Percentiles rank a stretch among this genome's conserved stretches.
Evolutionary conservation across 1,140 invertebrate genomes (phyloP).

Genomic region (Araneus ventricosus): DNA sequence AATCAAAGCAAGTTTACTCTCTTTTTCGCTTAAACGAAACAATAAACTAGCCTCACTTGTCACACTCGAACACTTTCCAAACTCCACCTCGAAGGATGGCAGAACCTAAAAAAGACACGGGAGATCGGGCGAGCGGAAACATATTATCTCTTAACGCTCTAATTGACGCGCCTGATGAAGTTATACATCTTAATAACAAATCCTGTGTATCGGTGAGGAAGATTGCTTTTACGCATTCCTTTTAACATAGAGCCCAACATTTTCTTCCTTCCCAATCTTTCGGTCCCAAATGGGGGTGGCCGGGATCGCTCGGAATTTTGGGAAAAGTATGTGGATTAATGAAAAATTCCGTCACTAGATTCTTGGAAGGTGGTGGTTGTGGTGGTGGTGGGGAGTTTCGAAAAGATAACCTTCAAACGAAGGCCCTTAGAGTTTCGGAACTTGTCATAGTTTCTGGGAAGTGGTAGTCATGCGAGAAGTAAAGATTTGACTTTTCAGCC

Average conservation of each 20-base stretch:
- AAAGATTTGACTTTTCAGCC: background rate
- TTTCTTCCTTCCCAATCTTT: background rate
- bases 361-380: background rate
- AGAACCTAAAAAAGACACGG: background rate
- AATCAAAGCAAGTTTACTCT: background rate
- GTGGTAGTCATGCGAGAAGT: background rate
- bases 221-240: constrained; percentile 44
- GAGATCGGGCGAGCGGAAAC: background rate
- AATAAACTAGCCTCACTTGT: background rate
- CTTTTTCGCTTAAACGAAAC: background rate
- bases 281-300: background rate
- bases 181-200: constrained; percentile 38
- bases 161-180: constrained; percentile 34
- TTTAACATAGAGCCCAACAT: background rate
- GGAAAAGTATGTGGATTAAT: constrained; percentile 65
- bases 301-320: constrained; percentile 2
- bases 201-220: background rate
- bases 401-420: constrained; percentile 5
- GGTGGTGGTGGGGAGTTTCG: background rate
- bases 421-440: background rate
- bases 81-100: background rate
- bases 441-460: constrained; percentile 2
- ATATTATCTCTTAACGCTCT: constrained; percentile 25
- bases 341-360: constrained; percentile 58
- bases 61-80: background rate